Evolutionary conservation across 2,888 invertebrate genomes (phyloP).

Genomic region (Phaonia tiefii): DNA sequence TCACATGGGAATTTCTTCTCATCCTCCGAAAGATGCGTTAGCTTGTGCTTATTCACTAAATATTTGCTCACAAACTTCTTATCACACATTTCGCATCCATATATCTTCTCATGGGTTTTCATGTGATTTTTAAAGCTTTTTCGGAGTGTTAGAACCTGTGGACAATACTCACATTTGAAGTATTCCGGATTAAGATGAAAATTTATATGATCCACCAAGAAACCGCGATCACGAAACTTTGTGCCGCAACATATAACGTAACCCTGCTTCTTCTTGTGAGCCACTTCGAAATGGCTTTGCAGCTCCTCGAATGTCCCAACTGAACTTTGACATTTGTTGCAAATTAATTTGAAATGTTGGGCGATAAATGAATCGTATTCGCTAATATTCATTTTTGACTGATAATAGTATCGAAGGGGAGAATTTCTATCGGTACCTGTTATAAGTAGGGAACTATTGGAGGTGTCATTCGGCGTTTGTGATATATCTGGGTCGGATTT

Average conservation of each 20-base stretch:
- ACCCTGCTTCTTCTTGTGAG: conserved; percentile 72
- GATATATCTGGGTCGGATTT: conserved; percentile 6
- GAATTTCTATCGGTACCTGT: neutral
- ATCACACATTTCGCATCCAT: conserved; percentile 76
- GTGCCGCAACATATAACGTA: conserved; percentile 77
- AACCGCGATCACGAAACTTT: conserved; percentile 75
- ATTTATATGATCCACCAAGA: conserved; percentile 77
- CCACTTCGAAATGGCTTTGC: conserved; percentile 24
- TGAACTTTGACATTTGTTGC: conserved; percentile 43
- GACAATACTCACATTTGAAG: conserved; percentile 76
- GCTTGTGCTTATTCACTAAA: conserved; percentile 74
- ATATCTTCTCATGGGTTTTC: conserved; percentile 71
- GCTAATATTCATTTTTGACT: conserved; percentile 43
- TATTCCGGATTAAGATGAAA: conserved; percentile 77
- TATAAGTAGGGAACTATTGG: neutral
- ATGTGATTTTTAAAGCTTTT: conserved; percentile 74
- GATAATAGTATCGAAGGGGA: neutral
- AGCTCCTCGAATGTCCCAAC: conserved; percentile 43
- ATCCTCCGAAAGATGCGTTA: conserved; percentile 75
- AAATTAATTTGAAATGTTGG: conserved; percentile 49
- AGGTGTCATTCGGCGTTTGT: neutral
- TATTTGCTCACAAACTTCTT: conserved; percentile 74
- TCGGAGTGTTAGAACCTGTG: conserved; percentile 73
- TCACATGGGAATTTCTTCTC: conserved; percentile 74
- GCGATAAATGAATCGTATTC: conserved; percentile 64